Base-by-base conservation (phyloP, 2,888 invertebrate species). In the Hirtodrosophila trivittata region DNA sequence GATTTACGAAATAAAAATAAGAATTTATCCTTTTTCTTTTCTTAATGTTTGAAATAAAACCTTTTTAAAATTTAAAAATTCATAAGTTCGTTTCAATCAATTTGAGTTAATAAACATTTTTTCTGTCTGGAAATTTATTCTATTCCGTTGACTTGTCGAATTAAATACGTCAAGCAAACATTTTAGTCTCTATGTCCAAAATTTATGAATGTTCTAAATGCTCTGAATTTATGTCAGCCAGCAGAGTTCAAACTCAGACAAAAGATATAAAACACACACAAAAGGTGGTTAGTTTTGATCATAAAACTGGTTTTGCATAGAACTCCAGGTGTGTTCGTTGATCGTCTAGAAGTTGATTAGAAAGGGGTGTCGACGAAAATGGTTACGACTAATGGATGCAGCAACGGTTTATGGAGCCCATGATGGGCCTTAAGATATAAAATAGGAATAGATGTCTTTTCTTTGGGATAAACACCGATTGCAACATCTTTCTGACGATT, bases 231-330 rank as follows among this genome's bases (percentile, higher is more conserved):
- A 59, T 63, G 47, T 55, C 35, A 45, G 49, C 49, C 26, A 45
- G 58, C 37, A 54, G 41, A 62, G 18, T 3, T 3, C 9, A 35
- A 21, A 30, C 10, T 1, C 35, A 42, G 38, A 14, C 10, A 16
- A 4, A 25, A 21, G 7, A 14, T 25, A 13, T 13, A 30, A 60
- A 55, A 26, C 12, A 70, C 45, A 25, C 35, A 35, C 18, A 21
- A 28, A 45, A 43, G n/a, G 3, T 33, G 32, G 13, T 46, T 32
- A 38, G 28, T 30, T 39, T 46, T 47, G 49, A 51, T 26, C 4
- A 21, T 35, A 18, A 3, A 76, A 77, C 64, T 38, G 74, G 77
- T 73, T 76, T 39, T 41, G 7, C 39, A 47, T 73, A 32, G 21
- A 37, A 25, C 33, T 52, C 43, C 18, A 58, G 55, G 18, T 14